Evolutionary conservation across 1,140 invertebrate genomes (phyloP).

Genomic region (Drosophila elegans): DNA sequence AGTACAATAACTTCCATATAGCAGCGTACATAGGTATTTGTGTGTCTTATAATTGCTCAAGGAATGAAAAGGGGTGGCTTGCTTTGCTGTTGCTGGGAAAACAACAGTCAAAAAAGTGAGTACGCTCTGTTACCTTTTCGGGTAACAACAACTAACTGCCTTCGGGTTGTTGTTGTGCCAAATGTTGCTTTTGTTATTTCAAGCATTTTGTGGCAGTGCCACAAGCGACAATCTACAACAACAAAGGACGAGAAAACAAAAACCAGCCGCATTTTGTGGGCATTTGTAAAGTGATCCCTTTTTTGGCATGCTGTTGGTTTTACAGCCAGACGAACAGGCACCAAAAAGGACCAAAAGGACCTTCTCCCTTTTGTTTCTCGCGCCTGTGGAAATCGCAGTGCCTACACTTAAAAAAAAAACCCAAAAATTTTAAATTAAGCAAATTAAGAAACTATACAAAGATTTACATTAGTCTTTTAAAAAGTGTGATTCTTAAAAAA

Average conservation of each 20-base stretch:
- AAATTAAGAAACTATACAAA: background rate
- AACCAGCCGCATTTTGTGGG: slow-evolving; percentile 75
- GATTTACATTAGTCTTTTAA: background rate
- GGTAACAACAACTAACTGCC: slow-evolving; percentile 24
- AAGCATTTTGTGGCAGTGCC: slow-evolving; percentile 29
- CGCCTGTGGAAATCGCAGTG: background rate
- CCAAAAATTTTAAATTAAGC: background rate
- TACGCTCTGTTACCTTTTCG: slow-evolving; percentile 66
- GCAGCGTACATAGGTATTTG: slow-evolving; percentile 5
- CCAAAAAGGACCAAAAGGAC: slow-evolving; percentile 34
- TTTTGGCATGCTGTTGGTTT: slow-evolving; percentile 61
- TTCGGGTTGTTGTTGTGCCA: slow-evolving; percentile 22
- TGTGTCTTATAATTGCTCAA: slow-evolving; percentile 21
- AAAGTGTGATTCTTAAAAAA: background rate
- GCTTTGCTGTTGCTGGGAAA: background rate
- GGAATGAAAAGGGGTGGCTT: slow-evolving; percentile 31
- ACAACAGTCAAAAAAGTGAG: slow-evolving; percentile 32
- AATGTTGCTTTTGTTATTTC: slow-evolving; percentile 44
- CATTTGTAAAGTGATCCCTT: slow-evolving; percentile 79
- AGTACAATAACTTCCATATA: slow-evolving; percentile 15
- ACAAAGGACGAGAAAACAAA: slow-evolving; percentile 30
- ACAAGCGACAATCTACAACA: slow-evolving; percentile 47
- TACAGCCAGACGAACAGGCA: slow-evolving; percentile 36
- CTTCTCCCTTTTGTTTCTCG: slow-evolving; percentile 23
- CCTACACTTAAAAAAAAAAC: slow-evolving; percentile 15